Evolutionary conservation across 2,797 vertebrate species (phyloP).

Genomic region (Craterocephalus amniculus): DNA sequence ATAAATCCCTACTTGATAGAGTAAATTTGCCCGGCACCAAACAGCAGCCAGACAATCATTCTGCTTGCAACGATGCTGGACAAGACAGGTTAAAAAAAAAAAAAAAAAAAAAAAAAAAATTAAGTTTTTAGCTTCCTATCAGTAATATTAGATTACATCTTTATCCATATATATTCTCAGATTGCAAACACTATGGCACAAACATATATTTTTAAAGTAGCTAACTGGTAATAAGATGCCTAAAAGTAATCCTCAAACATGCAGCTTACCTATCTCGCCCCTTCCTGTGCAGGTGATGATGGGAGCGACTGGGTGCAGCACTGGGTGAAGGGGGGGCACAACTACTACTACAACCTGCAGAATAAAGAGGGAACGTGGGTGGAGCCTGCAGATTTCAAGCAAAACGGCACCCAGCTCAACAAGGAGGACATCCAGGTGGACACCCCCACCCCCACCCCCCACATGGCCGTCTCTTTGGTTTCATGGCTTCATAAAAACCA

Average conservation of each 20-base stretch:
- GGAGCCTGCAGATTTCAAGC: slow-evolving; percentile 85
- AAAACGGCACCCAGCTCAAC: slow-evolving; percentile 90
- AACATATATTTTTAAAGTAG: no score
- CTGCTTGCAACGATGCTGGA: no score
- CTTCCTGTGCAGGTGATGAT: slow-evolving; percentile 83
- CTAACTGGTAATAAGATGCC: no score
- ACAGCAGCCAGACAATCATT: no score
- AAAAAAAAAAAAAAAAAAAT: no score
- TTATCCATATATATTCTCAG: no score
- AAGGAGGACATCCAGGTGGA: slow-evolving; percentile 96
- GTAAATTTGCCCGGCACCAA: no score
- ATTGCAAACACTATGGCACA: no score
- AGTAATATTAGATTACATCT: no score
- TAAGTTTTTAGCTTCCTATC: no score
- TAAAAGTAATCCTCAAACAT: not conserved
- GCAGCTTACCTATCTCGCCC: not conserved
- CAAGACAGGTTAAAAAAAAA: no score
- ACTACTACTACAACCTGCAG: slow-evolving; percentile 92
- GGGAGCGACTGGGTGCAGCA: slow-evolving; percentile 92
- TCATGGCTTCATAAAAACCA: not conserved
- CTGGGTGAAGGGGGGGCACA: slow-evolving; percentile 97
- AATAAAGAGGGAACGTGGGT: slow-evolving; percentile 91
- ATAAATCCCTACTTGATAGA: no score
- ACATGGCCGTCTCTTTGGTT: not conserved
- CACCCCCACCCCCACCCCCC: not conserved